These are phyloP conservation scores for Cavia porcellus DNA, from an alignment of 2,113 vertebrate species.

Conservation along the genomic window DNA sequence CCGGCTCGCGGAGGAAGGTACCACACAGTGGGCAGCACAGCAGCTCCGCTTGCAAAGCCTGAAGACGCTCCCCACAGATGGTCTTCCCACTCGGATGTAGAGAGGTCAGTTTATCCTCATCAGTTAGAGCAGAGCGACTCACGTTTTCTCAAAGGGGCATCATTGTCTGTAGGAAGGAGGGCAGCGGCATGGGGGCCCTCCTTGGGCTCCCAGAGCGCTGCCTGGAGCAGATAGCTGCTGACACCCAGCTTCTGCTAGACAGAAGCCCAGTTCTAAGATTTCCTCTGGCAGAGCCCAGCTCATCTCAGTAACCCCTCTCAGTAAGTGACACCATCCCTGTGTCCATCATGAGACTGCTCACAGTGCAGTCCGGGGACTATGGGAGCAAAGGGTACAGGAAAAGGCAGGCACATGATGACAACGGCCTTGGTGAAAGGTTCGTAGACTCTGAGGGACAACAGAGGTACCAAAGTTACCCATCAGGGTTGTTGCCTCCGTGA, in stretches of 20 bases:
- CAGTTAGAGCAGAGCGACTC: not conserved
- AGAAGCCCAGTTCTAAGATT: not conserved
- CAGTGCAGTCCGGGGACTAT: fast-evolving
- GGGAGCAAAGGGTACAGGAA: not conserved
- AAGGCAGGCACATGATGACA: not conserved
- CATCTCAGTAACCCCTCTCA: not conserved
- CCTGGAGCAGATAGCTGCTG: no score
- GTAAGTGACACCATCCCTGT: fast-evolving
- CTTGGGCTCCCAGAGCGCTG: not conserved
- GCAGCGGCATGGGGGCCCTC: fast-evolving
- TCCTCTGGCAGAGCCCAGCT: not conserved
- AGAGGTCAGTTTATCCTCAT: not conserved
- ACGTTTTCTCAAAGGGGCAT: not conserved
- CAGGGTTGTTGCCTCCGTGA: fast-evolving
- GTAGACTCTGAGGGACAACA: not conserved
- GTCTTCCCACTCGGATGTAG: not conserved
- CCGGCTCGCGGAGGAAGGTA: not conserved
- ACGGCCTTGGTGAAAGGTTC: not conserved
- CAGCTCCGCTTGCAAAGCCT: not conserved
- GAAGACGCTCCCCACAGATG: not conserved
- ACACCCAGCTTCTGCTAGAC: not conserved
- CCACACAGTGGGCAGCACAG: not conserved
- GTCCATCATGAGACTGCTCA: fast-evolving
- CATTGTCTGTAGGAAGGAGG: no score
- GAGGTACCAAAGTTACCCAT: no score